Base-by-base conservation (phyloP, 2,113 vertebrate genomes). In the Craseonycteris thonglongyai region DNA sequence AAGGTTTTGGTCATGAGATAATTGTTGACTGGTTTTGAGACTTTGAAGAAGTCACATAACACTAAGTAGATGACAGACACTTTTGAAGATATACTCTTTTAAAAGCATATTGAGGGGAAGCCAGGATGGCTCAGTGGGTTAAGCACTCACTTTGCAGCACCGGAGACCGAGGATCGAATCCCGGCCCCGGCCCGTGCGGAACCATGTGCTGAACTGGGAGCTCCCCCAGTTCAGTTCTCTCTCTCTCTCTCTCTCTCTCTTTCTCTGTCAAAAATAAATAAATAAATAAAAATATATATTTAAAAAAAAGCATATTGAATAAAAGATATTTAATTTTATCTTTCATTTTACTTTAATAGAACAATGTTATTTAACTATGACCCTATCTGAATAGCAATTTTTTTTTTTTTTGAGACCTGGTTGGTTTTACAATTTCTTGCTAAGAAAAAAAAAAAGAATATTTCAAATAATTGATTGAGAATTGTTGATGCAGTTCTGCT, bases 401-500 rank as follows among this genome's bases (percentile, higher is more conserved):
- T n/a, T n/a, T n/a, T n/a, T 2, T 51, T 69, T 80, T 81, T 49
- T 65, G 19, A 85, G 35, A 22, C 9, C 21, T 45, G 12, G 16
- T 61, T 61, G n/a, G 3, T 86, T 90, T 94, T 59, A 79, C 1
- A 76, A 4, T 95, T 89, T 5, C 16, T 95, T 86, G n/a, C 3
- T 40, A 58, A 45, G 35, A 81, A 79, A 75, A 35, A 49, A 76
- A 76, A 80, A 22, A 81, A 93, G 86, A 78, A 68, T 65, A 74
- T 49, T 95, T 94, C n/a, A 68, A 47, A 79, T 75, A 80, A 89
- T 88, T 82, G 76, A 69, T 59, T 47, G 38, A 82, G 68, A 69
- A 26, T 2, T 9, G 40, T n/a, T 66, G 94, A 79, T 51, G 59
- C 16, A 81, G 33, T 80, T 80, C 59, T 51, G 24, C 38, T 40